Percentiles rank a stretch among this genome's conserved stretches.
Evolutionary conservation across 2,888 invertebrate species (phyloP).

Genomic region (Drosophila rellima): DNA sequence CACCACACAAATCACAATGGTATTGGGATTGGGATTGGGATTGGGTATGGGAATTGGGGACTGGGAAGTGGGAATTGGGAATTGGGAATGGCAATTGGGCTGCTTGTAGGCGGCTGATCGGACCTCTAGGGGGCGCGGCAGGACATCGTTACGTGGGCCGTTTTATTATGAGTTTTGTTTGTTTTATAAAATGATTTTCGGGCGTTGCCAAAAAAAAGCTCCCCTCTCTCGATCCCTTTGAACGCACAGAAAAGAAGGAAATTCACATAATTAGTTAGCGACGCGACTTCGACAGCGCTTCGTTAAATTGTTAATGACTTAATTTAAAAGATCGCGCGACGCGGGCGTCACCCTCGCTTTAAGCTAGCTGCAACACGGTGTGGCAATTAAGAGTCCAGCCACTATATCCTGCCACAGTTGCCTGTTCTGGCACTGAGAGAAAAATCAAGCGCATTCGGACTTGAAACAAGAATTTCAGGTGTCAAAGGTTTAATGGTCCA

Average conservation of each 20-base stretch:
- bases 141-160: slow-evolving; percentile 66
- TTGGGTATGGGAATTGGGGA: slow-evolving; percentile 62
- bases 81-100: slow-evolving; percentile 58
- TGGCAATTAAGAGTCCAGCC: slow-evolving; percentile 57
- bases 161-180: slow-evolving; percentile 62
- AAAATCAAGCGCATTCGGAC: too few species aligned
- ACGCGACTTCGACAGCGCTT: slow-evolving; percentile 62
- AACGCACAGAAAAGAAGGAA: slow-evolving; percentile 67
- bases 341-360: slow-evolving; percentile 63
- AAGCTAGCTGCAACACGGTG: slow-evolving; percentile 33
- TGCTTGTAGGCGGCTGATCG: slow-evolving; percentile 44
- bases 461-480: too few species aligned
- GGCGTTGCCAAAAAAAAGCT: slow-evolving; percentile 52
- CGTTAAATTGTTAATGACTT: slow-evolving; percentile 81
- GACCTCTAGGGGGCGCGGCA: slow-evolving; percentile 43
- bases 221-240: neutral
- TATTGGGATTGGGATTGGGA: slow-evolving; percentile 69
- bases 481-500: too few species aligned
- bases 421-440: slow-evolving; percentile 1
- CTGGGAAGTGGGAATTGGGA: slow-evolving; percentile 51
- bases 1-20: slow-evolving; percentile 52
- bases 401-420: slow-evolving; percentile 50
- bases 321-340: slow-evolving; percentile 71
- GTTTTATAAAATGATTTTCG: slow-evolving; percentile 74
- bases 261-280: slow-evolving; percentile 84